phyloP scores from a whole-genome alignment of 1,140 invertebrate species.

The Drosophila mojavensis region DNA sequence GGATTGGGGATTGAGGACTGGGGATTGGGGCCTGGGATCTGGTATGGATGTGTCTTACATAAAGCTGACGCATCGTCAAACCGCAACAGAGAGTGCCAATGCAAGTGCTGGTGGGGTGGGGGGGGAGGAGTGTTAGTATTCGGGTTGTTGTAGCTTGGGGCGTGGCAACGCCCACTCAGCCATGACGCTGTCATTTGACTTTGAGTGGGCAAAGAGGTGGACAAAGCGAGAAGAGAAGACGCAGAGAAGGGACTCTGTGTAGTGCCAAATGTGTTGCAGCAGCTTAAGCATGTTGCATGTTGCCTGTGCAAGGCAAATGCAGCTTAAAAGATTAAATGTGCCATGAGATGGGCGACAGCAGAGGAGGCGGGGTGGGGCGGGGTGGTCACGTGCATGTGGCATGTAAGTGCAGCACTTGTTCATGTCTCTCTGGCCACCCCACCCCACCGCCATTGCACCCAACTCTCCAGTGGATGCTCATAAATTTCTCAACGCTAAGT shows the following conservation, averaged over 20 bases:
- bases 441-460: too few species aligned
- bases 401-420: slow-evolving; percentile 50
- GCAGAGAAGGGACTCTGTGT: slow-evolving; percentile 1
- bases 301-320: slow-evolving; percentile 73
- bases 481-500: slow-evolving; percentile 68
- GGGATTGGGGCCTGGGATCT: neutral
- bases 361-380: neutral
- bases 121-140: slow-evolving; percentile 1
- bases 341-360: slow-evolving; percentile 6
- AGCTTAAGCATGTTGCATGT: slow-evolving; percentile 79
- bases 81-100: slow-evolving; percentile 43
- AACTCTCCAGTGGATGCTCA: slow-evolving; percentile 24
- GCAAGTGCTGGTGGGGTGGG: too few species aligned
- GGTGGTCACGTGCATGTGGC: slow-evolving; percentile 40
- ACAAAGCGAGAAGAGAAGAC: neutral
- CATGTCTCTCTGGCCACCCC: neutral
- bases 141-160: slow-evolving; percentile 8
- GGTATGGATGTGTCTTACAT: slow-evolving; percentile 63
- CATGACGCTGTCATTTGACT: slow-evolving; percentile 74
- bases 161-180: slow-evolving; percentile 21
- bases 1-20: neutral
- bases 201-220: slow-evolving; percentile 47
- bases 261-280: slow-evolving; percentile 69
- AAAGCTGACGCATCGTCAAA: slow-evolving; percentile 76
- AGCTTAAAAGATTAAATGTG: slow-evolving; percentile 78